Evolutionary conservation across 2,797 vertebrate genomes (phyloP), one percentile per base, ranked within the genome.

Genomic region (Gastrophryne carolinensis): DNA sequence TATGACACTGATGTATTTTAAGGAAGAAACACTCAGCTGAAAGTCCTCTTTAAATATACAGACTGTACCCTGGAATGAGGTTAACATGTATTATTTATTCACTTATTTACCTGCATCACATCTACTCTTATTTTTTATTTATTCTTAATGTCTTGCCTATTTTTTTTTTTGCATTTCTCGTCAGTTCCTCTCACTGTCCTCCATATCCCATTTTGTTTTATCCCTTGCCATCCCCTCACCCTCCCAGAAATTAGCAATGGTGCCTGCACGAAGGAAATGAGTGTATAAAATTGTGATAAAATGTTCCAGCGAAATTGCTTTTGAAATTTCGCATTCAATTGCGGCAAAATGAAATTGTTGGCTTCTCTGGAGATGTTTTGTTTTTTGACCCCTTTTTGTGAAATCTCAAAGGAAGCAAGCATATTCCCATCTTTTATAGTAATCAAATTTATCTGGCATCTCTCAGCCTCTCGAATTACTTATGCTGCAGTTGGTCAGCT

Each of bases 391-490:
- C 90, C 88, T 91, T 91, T 91, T 89, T 90, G 87, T 86, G 87
- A 91, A 92, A 91, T 89, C 91, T 92, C 90, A 83, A 87, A 92
- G 91, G 91, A 90, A 91, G 84, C 88, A 88, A 90, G 86, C 89
- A 88, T 91, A 89, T 92, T 90, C 89, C 89, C 89, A 88, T 94
- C 95, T 95, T 97, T 94, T 93, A 93, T 95, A 94, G 91, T 94
- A 94, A 97, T 96, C 91, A 90, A 86, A 91, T 95, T 93, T 94
- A 92, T 91, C 86, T 91, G 91, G 90, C 87, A 91, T 93, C 86
- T 92, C 87, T 88, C 88, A 87, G 89, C 87, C 88, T 89, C 84
- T 87, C 88, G 85, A 86, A 91, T 93, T 92, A 92, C 90, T 91
- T 90, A 89, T 91, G 90, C 91, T 91, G 90, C 86, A 90, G 82